Conservation (phyloP, 53 echinoderm and acorn worm species). For the Paracentrotus lividus region DNA sequence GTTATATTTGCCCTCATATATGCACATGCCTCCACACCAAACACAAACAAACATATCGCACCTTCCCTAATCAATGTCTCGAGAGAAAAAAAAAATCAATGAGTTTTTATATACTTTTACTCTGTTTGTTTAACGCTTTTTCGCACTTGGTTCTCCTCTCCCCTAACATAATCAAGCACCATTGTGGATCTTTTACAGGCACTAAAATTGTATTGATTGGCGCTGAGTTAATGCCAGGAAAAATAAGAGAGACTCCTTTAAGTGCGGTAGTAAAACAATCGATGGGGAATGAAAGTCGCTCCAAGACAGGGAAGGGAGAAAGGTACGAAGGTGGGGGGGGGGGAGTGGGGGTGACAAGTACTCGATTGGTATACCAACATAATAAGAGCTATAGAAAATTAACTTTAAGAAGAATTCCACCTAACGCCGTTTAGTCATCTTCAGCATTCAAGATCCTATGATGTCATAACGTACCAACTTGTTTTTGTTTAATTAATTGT, state of each 20-base stretch:
- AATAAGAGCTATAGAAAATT: background rate
- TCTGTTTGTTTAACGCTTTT: constrained; percentile 18
- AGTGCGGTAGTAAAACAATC: background rate
- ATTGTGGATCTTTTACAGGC: constrained; percentile 37
- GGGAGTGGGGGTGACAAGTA: background rate
- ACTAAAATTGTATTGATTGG: constrained; percentile 39
- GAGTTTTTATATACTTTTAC: background rate
- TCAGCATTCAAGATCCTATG: background rate
- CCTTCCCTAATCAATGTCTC: background rate
- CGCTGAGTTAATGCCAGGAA: background rate
- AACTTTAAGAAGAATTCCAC: background rate
- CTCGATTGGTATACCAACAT: background rate
- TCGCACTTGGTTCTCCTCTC: background rate
- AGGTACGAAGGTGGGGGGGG: too few species aligned
- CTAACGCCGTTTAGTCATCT: background rate
- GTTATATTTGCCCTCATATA: background rate
- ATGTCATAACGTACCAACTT: background rate
- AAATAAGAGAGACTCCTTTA: constrained; percentile 43
- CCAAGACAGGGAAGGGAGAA: too few species aligned
- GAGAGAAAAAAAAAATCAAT: constrained; percentile 33
- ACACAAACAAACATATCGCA: constrained; percentile 39
- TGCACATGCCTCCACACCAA: background rate
- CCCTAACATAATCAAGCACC: constrained; percentile 38
- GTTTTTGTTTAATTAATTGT: too few species aligned
- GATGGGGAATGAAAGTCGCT: background rate